Conservation (phyloP, 2,113 vertebrate species). For the Poeciliopsis turrubarensis region DNA sequence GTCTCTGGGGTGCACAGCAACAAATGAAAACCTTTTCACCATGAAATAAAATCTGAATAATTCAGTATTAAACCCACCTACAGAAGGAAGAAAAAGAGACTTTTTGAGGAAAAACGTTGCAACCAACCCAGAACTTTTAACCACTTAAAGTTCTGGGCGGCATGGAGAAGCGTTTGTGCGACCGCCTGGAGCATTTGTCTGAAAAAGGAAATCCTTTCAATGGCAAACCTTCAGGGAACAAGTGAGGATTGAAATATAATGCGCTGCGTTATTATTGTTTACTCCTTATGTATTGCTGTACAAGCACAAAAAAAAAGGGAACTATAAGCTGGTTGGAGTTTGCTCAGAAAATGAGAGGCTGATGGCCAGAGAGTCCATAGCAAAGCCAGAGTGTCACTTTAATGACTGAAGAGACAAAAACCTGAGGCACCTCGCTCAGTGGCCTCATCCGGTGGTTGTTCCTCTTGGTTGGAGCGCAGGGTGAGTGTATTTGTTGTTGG, state of each 20-base stretch:
- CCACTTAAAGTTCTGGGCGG: conserved; percentile 20
- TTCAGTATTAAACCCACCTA: conserved; percentile 25
- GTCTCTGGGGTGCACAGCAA: not conserved
- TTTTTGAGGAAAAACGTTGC: conserved; percentile 28
- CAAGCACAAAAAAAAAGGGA: conserved; percentile 12
- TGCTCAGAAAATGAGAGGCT: conserved; percentile 10
- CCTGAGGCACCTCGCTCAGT: conserved; percentile 53
- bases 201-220: not conserved
- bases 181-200: conserved; percentile 38
- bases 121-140: not conserved
- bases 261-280: conserved; percentile 20
- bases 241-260: conserved; percentile 19
- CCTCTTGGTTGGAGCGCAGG: conserved; percentile 42
- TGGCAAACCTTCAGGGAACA: not conserved
- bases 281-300: conserved; percentile 27
- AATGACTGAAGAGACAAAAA: conserved; percentile 46
- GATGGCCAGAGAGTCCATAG: no score
- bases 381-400: not conserved
- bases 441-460: conserved; percentile 43
- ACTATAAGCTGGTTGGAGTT: conserved; percentile 26
- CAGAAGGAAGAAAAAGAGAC: conserved; percentile 14
- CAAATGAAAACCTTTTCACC: conserved; percentile 19
- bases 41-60: conserved; percentile 37
- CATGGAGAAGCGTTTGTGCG: conserved; percentile 40
- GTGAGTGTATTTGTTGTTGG: conserved; percentile 16